These are phyloP conservation scores for Heliconius hermathena DNA, from an alignment of 1,140 invertebrate genomes.

Conservation along the genomic window DNA sequence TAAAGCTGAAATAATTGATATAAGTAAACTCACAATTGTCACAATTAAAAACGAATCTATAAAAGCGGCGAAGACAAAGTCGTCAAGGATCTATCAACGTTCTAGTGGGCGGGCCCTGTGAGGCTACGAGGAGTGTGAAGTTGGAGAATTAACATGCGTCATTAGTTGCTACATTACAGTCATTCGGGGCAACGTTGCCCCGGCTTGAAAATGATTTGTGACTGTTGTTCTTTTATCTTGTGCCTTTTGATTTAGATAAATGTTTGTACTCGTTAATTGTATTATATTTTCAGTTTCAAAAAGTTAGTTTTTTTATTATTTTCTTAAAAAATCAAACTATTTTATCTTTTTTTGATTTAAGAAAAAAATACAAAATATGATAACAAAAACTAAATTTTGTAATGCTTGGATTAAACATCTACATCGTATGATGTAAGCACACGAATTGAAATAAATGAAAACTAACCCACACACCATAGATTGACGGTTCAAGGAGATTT, in stretches of 20 bases:
- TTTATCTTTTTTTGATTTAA: too few species aligned
- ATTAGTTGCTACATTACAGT: background rate
- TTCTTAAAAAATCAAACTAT: too few species aligned
- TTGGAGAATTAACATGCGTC: constrained; percentile 3
- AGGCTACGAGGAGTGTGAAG: background rate
- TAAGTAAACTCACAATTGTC: background rate
- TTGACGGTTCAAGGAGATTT: too few species aligned
- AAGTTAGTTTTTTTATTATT: too few species aligned
- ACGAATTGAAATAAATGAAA: too few species aligned
- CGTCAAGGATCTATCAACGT: constrained; percentile 1
- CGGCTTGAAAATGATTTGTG: background rate
- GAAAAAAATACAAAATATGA: too few species aligned
- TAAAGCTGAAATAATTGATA: background rate
- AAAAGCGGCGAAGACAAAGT: background rate
- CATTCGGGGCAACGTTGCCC: background rate
- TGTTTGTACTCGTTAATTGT: background rate
- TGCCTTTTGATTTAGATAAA: background rate
- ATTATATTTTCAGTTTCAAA: too few species aligned
- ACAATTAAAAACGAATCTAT: background rate
- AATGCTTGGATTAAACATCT: too few species aligned
- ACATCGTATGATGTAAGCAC: too few species aligned
- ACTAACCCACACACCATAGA: too few species aligned
- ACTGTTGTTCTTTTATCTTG: background rate
- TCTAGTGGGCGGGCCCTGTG: background rate
- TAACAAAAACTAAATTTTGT: too few species aligned